A percentile compares a stretch with the other conserved stretches of the same genome.
phyloP scores from a whole-genome alignment of 2,113 vertebrate genomes.

The Reinhardtius hippoglossoides region DNA sequence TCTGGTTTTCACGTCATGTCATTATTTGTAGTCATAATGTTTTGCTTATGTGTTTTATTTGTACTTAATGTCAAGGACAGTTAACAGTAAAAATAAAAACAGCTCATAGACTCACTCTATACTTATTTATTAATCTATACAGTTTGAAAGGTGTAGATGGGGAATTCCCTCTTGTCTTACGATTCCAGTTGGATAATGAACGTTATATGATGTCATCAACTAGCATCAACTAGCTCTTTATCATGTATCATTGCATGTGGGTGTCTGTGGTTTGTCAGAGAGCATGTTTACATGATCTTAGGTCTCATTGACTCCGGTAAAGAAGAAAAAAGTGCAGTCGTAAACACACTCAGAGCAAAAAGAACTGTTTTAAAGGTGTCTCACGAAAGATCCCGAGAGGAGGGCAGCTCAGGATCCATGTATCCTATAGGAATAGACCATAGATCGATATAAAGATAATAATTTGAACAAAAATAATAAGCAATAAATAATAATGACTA shows the following conservation, averaged over 20 bases:
- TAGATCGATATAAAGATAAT: too few relatives aligned
- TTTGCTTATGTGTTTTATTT: not conserved
- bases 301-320: not conserved
- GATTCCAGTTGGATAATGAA: not conserved
- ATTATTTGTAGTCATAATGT: not conserved
- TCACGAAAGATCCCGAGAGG: too few relatives aligned
- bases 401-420: too few relatives aligned
- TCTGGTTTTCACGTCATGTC: conserved; percentile 4
- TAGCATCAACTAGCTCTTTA: conserved; percentile 4
- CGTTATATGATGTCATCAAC: conserved; percentile 8
- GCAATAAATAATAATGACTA: not conserved
- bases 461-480: too few relatives aligned
- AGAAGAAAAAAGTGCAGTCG: not conserved
- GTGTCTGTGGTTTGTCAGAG: not conserved
- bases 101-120: not conserved
- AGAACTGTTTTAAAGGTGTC: too few relatives aligned
- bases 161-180: not conserved
- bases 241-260: conserved; percentile 1
- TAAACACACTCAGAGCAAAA: not conserved
- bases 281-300: not conserved
- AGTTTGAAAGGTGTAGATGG: not conserved
- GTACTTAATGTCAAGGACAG: not conserved
- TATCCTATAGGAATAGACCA: too few relatives aligned
- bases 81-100: not conserved
- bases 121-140: not conserved